Percentiles rank a stretch among this genome's conserved stretches.
Evolutionary conservation across 2,888 invertebrate genomes (phyloP).

Genomic region (Tholera decimalis): DNA sequence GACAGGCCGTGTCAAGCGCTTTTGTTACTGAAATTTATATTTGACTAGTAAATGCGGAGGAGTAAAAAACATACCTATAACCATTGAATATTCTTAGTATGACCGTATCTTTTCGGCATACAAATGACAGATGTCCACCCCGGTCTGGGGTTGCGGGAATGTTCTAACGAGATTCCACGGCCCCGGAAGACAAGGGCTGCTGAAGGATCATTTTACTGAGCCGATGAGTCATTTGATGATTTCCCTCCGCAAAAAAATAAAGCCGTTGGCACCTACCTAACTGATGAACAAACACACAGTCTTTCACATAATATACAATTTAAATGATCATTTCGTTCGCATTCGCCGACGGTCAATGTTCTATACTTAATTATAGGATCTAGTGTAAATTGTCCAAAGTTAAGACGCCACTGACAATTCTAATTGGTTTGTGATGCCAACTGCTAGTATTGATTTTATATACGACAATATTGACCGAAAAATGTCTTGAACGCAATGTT

Average conservation of each 20-base stretch:
- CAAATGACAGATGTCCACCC: too few species aligned
- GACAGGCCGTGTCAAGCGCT: neutral
- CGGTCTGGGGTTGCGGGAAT: too few species aligned
- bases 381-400: slow-evolving; percentile 55
- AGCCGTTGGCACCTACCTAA: neutral
- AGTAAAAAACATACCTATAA: too few species aligned
- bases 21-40: slow-evolving; percentile 17
- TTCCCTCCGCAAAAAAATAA: too few species aligned
- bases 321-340: slow-evolving; percentile 11
- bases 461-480: slow-evolving; percentile 31
- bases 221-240: too few species aligned
- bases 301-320: slow-evolving; percentile 3
- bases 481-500: slow-evolving; percentile 13
- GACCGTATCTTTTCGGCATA: too few species aligned
- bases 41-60: too few species aligned
- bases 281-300: neutral
- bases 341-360: slow-evolving; percentile 38
- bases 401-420: slow-evolving; percentile 44
- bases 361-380: slow-evolving; percentile 57
- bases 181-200: too few species aligned
- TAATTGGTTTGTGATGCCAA: slow-evolving; percentile 52
- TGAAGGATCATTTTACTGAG: too few species aligned
- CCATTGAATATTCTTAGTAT: too few species aligned
- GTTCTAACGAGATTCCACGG: too few species aligned
- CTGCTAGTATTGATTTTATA: slow-evolving; percentile 41